phyloP scores from a whole-genome alignment of 1,140 invertebrate species.

The Drosophila dunni region DNA sequence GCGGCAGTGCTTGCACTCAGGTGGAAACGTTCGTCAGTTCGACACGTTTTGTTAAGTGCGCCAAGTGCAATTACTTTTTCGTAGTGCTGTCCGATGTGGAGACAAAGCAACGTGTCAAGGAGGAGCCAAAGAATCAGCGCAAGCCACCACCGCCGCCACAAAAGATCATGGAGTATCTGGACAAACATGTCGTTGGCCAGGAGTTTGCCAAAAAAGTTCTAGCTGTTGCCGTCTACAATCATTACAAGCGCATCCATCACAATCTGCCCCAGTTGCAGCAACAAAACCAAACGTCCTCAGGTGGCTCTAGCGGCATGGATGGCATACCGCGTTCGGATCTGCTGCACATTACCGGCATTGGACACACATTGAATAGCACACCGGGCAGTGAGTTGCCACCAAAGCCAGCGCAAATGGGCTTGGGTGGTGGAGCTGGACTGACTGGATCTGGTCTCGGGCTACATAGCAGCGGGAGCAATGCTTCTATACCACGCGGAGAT shows the following conservation, averaged over 20 bases:
- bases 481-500: conserved; percentile 26
- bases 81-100: conserved; percentile 97
- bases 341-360: conserved; percentile 92
- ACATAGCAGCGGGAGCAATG: conserved; percentile 15
- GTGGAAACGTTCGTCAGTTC: conserved; percentile 99
- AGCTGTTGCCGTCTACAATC: conserved; percentile 99
- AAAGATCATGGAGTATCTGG: conserved; percentile 98
- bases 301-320: conserved; percentile 85
- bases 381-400: conserved; percentile 85
- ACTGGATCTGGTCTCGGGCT: conserved; percentile 55
- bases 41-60: conserved; percentile 98
- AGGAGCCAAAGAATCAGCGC: conserved; percentile 89
- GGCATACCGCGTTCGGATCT: conserved; percentile 87
- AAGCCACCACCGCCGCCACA: conserved; percentile 96
- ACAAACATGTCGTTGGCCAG: conserved; percentile 99
- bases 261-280: conserved; percentile 90
- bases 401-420: conserved; percentile 62
- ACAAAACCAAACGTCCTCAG: conserved; percentile 46
- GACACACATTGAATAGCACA: conserved; percentile 86
- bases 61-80: conserved; percentile 99
- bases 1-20: conserved; percentile 97
- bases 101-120: conserved; percentile 91
- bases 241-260: conserved; percentile 98
- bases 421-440: conserved; percentile 52
- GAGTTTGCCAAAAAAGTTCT: conserved; percentile 99